phyloP scores from a whole-genome alignment of 2,797 vertebrate genomes.

The Thripadectes ignobilis region DNA sequence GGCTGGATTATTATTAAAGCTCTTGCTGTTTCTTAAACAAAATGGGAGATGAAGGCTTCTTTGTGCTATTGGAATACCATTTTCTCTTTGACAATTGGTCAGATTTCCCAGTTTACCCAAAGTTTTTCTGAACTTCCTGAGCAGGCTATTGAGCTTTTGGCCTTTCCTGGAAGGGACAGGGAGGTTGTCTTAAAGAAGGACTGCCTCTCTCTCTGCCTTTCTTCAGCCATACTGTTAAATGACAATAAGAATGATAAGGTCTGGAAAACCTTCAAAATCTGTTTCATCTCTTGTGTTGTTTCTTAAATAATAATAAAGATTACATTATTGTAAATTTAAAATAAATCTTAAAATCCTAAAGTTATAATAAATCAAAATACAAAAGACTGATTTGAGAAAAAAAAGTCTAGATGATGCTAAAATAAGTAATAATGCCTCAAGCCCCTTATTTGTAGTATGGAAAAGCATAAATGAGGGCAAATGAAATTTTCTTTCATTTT shows the following conservation, averaged over 20 bases:
- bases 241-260: not conserved
- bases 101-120: not conserved
- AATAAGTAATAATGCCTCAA: not conserved
- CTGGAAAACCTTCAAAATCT: not conserved
- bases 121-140: not conserved
- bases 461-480: not conserved
- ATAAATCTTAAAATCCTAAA: not conserved
- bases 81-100: not conserved
- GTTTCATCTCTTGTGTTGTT: not conserved
- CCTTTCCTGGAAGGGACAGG: not conserved
- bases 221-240: not conserved
- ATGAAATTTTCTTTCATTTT: not conserved
- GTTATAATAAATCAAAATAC: not conserved
- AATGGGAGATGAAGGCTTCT: not conserved
- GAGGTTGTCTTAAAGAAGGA: not conserved
- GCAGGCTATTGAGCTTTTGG: not conserved
- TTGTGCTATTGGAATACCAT: not conserved
- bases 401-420: not conserved
- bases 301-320: not conserved
- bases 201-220: not conserved
- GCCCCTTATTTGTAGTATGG: not conserved
- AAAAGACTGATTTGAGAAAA: not conserved
- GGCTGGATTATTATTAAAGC: not conserved
- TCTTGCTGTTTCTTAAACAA: not conserved
- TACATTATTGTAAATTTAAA: not conserved